phyloP scores from a whole-genome alignment of 2,113 vertebrate genomes.

The Etheostoma spectabile region DNA sequence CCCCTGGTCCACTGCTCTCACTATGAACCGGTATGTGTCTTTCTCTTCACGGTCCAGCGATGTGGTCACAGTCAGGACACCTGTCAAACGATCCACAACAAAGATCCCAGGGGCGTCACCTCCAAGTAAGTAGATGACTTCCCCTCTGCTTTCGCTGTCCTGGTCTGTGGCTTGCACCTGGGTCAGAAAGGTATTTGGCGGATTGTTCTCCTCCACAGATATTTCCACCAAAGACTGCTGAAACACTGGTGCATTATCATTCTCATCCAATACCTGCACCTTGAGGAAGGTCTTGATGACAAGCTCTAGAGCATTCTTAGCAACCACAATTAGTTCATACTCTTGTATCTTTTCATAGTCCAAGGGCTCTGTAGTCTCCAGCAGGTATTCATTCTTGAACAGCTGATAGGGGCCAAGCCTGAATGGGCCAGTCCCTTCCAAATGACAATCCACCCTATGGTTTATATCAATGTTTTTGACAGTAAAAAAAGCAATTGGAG shows the following conservation, averaged over 20 bases:
- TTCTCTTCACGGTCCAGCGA: constrained; percentile 95
- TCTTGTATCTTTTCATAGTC: constrained; percentile 91
- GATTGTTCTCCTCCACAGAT: constrained; percentile 95
- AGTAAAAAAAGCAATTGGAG: constrained; percentile 96
- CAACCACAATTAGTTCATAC: constrained; percentile 91
- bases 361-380: constrained; percentile 92
- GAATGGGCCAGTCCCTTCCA: constrained; percentile 93
- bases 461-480: constrained; percentile 90
- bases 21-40: constrained; percentile 94
- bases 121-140: constrained; percentile 92
- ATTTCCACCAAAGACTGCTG: constrained; percentile 90
- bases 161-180: constrained; percentile 93
- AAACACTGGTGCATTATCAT: constrained; percentile 95
- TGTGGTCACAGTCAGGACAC: constrained; percentile 91
- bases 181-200: constrained; percentile 90
- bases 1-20: constrained; percentile 92
- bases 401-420: constrained; percentile 90
- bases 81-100: constrained; percentile 88
- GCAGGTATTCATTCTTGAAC: constrained; percentile 91
- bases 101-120: constrained; percentile 92
- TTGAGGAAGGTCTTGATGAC: constrained; percentile 88
- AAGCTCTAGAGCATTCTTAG: constrained; percentile 85
- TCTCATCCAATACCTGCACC: constrained; percentile 93
- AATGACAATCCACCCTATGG: constrained; percentile 88
- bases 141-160: constrained; percentile 90